Evolutionary conservation across 1,140 invertebrate genomes (phyloP).

Genomic region (Belonocnema kinseyi): DNA sequence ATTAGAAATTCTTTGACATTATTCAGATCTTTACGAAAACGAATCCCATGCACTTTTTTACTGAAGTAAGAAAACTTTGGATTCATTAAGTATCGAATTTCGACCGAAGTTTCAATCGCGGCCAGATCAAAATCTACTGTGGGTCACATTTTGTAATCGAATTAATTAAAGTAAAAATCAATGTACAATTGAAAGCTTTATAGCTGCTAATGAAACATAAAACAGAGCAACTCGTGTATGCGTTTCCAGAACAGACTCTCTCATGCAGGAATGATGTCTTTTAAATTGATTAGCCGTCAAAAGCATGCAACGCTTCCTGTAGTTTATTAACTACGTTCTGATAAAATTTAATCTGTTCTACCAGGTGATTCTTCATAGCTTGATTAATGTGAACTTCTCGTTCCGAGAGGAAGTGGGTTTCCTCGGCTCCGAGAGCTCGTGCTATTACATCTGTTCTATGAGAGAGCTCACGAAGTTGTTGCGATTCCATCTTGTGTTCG

Average conservation of each 20-base stretch:
- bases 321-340: slow-evolving; percentile 85
- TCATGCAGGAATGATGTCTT: neutral
- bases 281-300: slow-evolving; percentile 66
- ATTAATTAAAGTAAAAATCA: slow-evolving; percentile 2
- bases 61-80: slow-evolving; percentile 16
- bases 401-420: slow-evolving; percentile 93
- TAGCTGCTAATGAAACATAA: neutral
- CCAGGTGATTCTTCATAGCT: slow-evolving; percentile 90
- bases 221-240: neutral
- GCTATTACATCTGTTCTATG: slow-evolving; percentile 92
- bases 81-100: slow-evolving; percentile 17
- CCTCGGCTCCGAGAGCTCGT: slow-evolving; percentile 94
- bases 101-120: neutral
- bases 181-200: slow-evolving; percentile 2
- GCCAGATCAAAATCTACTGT: neutral
- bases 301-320: slow-evolving; percentile 77
- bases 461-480: slow-evolving; percentile 83
- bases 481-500: slow-evolving; percentile 89
- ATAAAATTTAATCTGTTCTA: slow-evolving; percentile 94
- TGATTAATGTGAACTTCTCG: slow-evolving; percentile 90
- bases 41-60: neutral
- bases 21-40: neutral
- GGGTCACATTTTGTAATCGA: neutral
- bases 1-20: slow-evolving; percentile 12
- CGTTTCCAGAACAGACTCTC: neutral